Percentiles rank a stretch among this genome's conserved stretches.
These are phyloP conservation scores for Phyllostomus discolor DNA, from an alignment of 2,113 vertebrate species.

Conservation along the genomic window DNA sequence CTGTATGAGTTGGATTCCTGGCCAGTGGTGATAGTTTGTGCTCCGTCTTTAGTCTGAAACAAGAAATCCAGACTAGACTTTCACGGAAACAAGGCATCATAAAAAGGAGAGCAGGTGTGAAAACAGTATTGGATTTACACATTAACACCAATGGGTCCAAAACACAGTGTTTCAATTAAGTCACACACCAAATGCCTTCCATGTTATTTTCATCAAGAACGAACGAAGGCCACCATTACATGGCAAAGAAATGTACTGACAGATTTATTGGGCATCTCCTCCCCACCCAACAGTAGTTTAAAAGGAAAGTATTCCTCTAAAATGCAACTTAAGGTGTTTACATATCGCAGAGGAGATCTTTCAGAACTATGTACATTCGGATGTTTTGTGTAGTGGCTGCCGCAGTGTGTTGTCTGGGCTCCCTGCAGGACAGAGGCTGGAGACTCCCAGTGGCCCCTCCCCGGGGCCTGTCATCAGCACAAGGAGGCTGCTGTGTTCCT, in stretches of 20 bases:
- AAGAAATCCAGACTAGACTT: conserved; percentile 27
- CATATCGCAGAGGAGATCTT: neutral
- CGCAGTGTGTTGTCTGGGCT: neutral
- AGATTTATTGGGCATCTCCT: neutral
- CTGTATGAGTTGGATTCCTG: neutral
- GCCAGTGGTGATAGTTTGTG: neutral
- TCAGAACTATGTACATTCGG: neutral
- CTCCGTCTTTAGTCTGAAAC: neutral
- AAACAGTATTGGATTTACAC: conserved; percentile 51
- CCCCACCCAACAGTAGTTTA: neutral
- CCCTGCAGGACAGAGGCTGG: neutral
- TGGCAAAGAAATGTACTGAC: neutral
- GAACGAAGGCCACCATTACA: neutral
- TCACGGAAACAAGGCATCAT: neutral
- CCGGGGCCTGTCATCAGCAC: neutral
- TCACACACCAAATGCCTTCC: neutral
- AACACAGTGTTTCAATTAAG: conserved; percentile 41
- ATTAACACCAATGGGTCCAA: conserved; percentile 39
- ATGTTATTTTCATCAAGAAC: neutral
- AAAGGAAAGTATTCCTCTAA: neutral
- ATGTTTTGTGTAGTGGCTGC: neutral
- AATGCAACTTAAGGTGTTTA: neutral
- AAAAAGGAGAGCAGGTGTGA: conserved; percentile 38
- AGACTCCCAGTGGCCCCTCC: neutral
- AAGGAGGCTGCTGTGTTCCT: neutral